Conservation (phyloP, 2,888 invertebrate genomes). For the Orchestes rusci region DNA sequence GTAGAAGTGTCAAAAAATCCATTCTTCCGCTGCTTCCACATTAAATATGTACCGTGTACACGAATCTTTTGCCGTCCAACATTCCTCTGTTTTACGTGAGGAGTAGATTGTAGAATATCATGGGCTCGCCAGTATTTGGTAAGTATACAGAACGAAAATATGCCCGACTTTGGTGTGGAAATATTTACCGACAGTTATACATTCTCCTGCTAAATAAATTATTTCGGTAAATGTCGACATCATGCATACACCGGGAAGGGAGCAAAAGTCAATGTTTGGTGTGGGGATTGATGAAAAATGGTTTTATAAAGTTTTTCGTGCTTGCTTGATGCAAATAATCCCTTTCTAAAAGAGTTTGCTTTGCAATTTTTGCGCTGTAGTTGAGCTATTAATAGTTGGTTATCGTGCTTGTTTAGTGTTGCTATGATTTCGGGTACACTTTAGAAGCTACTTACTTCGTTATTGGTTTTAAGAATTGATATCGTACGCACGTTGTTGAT, state of each 20-base stretch:
- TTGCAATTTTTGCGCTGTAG: too few relatives aligned
- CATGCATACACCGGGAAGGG: slow-evolving; percentile 40
- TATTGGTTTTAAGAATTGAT: too few relatives aligned
- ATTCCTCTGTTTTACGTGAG: slow-evolving; percentile 38
- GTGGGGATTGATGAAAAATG: slow-evolving; percentile 35
- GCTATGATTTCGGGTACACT: too few relatives aligned
- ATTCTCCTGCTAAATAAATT: slow-evolving; percentile 48
- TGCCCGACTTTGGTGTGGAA: slow-evolving; percentile 44
- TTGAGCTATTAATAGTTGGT: too few relatives aligned
- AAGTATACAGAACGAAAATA: slow-evolving; percentile 45
- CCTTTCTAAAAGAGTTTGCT: too few relatives aligned
- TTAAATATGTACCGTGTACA: slow-evolving; percentile 41
- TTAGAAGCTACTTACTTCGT: too few relatives aligned
- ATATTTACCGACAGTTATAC: slow-evolving; percentile 48
- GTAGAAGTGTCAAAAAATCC: slow-evolving; percentile 39
- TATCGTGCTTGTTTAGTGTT: too few relatives aligned
- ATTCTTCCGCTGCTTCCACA: slow-evolving; percentile 33
- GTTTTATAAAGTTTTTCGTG: slow-evolving; percentile 28
- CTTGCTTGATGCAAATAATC: slow-evolving; percentile 18
- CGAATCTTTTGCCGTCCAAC: slow-evolving; percentile 37
- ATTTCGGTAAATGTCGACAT: slow-evolving; percentile 46
- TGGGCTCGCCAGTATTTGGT: slow-evolving; percentile 42
- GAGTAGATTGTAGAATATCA: slow-evolving; percentile 40
- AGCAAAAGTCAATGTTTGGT: slow-evolving; percentile 43
- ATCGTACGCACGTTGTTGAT: too few relatives aligned